These are phyloP conservation scores for Phaonia tiefii DNA, from an alignment of 2,888 invertebrate species.

Conservation along the genomic window DNA sequence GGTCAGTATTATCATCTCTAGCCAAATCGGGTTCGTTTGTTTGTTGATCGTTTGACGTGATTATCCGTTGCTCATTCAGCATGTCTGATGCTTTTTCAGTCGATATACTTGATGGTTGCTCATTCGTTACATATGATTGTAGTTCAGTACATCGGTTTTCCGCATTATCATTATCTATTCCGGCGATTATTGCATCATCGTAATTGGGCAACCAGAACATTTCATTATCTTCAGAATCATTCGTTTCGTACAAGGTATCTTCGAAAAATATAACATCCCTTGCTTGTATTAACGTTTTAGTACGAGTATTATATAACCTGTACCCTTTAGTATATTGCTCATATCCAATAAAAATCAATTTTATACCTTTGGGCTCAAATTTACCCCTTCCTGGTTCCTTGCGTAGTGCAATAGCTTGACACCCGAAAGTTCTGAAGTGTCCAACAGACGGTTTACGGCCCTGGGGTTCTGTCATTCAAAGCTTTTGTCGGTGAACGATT, in stretches of 20 bases:
- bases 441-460: constrained; percentile 60
- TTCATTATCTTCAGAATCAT: too few species aligned
- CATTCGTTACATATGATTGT: neutral
- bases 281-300: constrained; percentile 56
- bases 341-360: too few species aligned
- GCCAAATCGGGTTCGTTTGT: too few species aligned
- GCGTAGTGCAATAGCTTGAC: constrained; percentile 57
- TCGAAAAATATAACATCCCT: constrained; percentile 67
- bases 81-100: too few species aligned
- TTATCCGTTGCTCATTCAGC: too few species aligned
- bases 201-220: too few species aligned
- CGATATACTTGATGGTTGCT: neutral
- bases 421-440: constrained; percentile 62
- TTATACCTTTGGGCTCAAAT: too few species aligned
- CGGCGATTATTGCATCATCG: constrained; percentile 11
- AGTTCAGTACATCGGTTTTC: constrained; percentile 35
- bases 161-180: neutral
- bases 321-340: too few species aligned
- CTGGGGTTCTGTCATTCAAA: constrained; percentile 55
- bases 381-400: constrained; percentile 59
- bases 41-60: too few species aligned
- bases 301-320: too few species aligned
- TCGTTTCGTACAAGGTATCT: too few species aligned
- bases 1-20: too few species aligned
- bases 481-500: constrained; percentile 64